Evolutionary conservation across 2,888 invertebrate species (phyloP), one percentile per base, ranked within the genome.

Genomic region (Pogonocherus hispidulus): DNA sequence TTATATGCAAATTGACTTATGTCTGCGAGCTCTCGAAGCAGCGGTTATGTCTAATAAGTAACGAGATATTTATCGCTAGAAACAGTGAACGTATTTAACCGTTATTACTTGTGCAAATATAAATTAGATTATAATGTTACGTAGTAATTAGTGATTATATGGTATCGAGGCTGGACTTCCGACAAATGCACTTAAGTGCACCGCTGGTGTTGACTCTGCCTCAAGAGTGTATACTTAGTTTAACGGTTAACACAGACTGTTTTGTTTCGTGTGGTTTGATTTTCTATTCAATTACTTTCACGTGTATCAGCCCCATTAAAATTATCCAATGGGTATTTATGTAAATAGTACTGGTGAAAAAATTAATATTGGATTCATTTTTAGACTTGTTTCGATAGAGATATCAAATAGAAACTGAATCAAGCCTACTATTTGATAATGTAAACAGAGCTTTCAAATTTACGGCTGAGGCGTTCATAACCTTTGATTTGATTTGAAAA

Each of bases 1-100:
- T 69, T 69, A 66, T 69, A 71, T 71, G 69, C 66, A 71, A 71
- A 71, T 71, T 49, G 63, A 59, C 27, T 27, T 27, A 27, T 47
- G 47, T 66, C 69, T 67, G 68, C 66, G 47, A 66, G 68, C 55
- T 49, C 52, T 63, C 44, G 27, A 35, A 23, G 51, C 19, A 55
- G 37, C 20, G 37, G 27, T 52, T 52, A 32, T 18, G 52, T 52
- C 52, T 52, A 55, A 55, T 37, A 19, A 41, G 37, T 55, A 55
- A 55, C 55, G 41, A 41, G 55, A 55, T 55, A 55, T 37, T 55
- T 37, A 55, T 55, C 55, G 18, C 55, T 35, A 11, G 52, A 41
- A 59, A 66, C 59, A 47, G 19, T 59, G 66, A 35, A 66, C 44
- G 27, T 46, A 52, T 60, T 59, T 35, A 37, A 65, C 59, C 46